phyloP scores from a whole-genome alignment of 2,888 invertebrate genomes.

The Cepaea hortensis region DNA sequence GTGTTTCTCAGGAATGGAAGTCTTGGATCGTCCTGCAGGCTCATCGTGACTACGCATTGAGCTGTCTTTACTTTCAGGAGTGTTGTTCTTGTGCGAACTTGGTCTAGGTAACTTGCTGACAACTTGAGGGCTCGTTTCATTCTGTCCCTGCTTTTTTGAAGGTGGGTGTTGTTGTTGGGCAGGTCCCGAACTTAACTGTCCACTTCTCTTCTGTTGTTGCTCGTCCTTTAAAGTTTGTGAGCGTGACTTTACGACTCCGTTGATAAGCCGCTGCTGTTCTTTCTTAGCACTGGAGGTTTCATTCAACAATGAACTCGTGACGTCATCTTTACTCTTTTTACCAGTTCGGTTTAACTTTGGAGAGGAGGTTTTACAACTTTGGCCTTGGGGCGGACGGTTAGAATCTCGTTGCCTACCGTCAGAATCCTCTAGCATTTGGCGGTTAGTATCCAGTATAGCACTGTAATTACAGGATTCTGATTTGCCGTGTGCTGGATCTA shows the following conservation, averaged over 20 bases:
- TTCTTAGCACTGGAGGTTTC: not conserved
- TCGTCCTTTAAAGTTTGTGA: conserved; percentile 32
- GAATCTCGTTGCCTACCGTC: not conserved
- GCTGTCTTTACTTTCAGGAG: not conserved
- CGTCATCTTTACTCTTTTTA: conserved; percentile 3
- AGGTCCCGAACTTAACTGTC: not conserved
- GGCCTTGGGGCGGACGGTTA: not conserved
- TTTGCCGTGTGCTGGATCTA: not conserved
- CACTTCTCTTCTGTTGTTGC: conserved; percentile 25
- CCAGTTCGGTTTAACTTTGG: not conserved
- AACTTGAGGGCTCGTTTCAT: conserved; percentile 26
- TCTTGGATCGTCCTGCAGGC: not conserved
- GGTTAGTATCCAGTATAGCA: not conserved
- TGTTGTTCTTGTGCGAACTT: not conserved
- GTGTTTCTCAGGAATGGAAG: not conserved
- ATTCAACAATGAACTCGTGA: not conserved
- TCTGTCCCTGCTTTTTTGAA: not conserved
- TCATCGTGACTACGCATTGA: not conserved
- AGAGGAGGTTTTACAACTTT: not conserved
- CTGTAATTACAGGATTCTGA: conserved; percentile 1
- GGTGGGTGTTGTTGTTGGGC: not conserved
- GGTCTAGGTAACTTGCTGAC: conserved; percentile 8
- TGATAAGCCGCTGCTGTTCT: not conserved
- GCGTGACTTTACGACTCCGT: conserved; percentile 15
- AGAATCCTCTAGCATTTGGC: not conserved